Conservation (phyloP, 2,888 invertebrate species). For the Monopis laevigella region DNA sequence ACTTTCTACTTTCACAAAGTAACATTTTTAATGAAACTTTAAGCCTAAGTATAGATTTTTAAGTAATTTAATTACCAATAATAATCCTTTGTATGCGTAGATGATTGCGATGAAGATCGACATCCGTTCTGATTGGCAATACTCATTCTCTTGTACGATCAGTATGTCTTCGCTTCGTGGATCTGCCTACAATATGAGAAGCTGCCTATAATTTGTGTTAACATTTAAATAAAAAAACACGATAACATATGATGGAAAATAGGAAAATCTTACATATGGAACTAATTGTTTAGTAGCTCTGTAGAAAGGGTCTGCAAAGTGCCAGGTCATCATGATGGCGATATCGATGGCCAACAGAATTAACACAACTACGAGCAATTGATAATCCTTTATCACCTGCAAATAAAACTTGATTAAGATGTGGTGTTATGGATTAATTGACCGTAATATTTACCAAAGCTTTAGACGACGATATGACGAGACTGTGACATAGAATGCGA, state of each 20-base stretch:
- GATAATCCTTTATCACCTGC: conserved; percentile 97
- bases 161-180: conserved; percentile 91
- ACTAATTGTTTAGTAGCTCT: conserved; percentile 90
- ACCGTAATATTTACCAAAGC: neutral
- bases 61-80: conserved; percentile 81
- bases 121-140: conserved; percentile 95
- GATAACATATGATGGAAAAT: too few relatives aligned
- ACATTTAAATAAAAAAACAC: too few relatives aligned
- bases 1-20: too few relatives aligned
- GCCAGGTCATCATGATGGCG: conserved; percentile 97
- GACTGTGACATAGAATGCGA: too few relatives aligned
- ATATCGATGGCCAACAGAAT: conserved; percentile 90
- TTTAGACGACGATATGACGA: too few relatives aligned
- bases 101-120: conserved; percentile 95
- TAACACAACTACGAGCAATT: conserved; percentile 96
- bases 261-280: conserved; percentile 84
- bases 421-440: too few relatives aligned
- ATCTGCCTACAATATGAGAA: conserved; percentile 72
- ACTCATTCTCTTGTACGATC: conserved; percentile 95
- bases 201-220: too few relatives aligned
- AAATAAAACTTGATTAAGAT: conserved; percentile 14
- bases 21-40: too few relatives aligned
- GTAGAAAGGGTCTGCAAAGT: conserved; percentile 94
- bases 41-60: too few relatives aligned
- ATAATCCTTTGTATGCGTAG: conserved; percentile 97